Evolutionary conservation across 2,888 invertebrate species (phyloP).

Genomic region (Cyclophora albipunctata): DNA sequence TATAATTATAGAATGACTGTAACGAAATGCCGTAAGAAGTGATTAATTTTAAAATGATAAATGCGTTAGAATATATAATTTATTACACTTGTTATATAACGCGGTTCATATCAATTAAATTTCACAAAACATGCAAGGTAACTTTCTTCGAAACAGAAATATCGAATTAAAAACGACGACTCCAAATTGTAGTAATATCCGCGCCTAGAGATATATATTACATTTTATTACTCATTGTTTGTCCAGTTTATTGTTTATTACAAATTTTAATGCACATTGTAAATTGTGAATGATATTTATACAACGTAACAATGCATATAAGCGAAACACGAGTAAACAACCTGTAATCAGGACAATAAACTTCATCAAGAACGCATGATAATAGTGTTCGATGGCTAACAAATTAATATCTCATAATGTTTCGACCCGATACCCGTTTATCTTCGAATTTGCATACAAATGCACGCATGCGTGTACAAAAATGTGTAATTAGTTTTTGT

Average conservation of each 20-base stretch:
- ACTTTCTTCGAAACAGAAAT: no score
- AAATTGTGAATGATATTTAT: constrained; percentile 34
- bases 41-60: no score
- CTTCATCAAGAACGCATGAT: constrained; percentile 62
- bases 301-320: constrained; percentile 37
- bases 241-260: constrained; percentile 17
- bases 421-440: constrained; percentile 43
- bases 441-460: constrained; percentile 44
- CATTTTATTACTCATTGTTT: constrained; percentile 15
- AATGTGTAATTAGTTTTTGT: constrained; percentile 19
- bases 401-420: constrained; percentile 54
- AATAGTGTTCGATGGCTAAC: constrained; percentile 51
- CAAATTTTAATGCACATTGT: constrained; percentile 24
- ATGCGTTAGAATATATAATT: no score
- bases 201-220: constrained; percentile 2
- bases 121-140: no score
- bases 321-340: constrained; percentile 51
- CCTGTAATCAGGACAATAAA: constrained; percentile 65
- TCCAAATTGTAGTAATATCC: background rate
- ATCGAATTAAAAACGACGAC: no score
- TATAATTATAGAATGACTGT: no score
- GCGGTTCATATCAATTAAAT: no score
- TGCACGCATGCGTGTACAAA: constrained; percentile 32
- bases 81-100: no score
- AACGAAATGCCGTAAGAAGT: no score